phyloP scores from a whole-genome alignment of 2,113 vertebrate genomes.

The Saccopteryx leptura region DNA sequence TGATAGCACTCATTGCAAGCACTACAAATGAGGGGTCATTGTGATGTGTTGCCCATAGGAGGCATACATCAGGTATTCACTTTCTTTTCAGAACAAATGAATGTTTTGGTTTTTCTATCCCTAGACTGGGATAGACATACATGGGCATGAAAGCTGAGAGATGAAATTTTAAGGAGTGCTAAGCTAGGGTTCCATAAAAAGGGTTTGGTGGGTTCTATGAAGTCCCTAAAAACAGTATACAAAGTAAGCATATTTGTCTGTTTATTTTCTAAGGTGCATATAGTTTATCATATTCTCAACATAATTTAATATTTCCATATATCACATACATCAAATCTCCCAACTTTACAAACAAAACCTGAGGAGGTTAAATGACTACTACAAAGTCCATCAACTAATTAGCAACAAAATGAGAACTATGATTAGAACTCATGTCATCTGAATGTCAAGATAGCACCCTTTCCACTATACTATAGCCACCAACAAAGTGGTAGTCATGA shows the following conservation, averaged over 20 bases:
- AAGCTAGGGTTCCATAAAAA: neutral
- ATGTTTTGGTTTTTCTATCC: neutral
- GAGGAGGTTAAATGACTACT: neutral
- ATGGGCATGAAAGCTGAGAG: neutral
- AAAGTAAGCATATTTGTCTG: neutral
- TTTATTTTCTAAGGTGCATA: neutral
- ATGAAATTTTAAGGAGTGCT: neutral
- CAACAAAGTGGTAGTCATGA: neutral
- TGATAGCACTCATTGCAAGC: neutral
- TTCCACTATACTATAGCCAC: neutral
- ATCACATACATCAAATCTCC: neutral
- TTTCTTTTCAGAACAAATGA: neutral
- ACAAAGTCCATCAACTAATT: neutral
- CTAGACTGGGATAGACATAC: neutral
- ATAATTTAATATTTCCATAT: neutral
- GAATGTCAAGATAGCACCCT: neutral
- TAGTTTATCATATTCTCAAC: neutral
- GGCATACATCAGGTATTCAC: neutral
- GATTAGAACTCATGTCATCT: neutral
- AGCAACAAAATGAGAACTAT: neutral
- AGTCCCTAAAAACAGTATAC: neutral
- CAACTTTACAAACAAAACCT: neutral
- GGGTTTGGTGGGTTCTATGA: neutral
- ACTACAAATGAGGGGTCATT: neutral
- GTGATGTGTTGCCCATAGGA: neutral